These are phyloP conservation scores for Diadophis punctatus DNA, from an alignment of 2,113 vertebrate species.

Conservation along the genomic window DNA sequence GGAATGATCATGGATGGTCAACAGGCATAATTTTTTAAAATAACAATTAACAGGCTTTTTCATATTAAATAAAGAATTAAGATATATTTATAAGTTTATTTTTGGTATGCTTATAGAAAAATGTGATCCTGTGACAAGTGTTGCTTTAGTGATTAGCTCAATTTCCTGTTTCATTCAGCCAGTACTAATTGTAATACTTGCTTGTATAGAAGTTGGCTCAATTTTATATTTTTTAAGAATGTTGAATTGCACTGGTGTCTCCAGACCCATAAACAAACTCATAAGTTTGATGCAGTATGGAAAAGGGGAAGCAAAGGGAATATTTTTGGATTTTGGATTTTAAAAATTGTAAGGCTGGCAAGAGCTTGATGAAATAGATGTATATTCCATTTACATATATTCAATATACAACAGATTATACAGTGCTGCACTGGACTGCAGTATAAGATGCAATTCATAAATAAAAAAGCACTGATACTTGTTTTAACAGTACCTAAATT, in stretches of 20 bases:
- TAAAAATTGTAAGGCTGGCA: background rate
- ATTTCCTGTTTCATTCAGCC: background rate
- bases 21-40: background rate
- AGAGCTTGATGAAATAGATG: background rate
- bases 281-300: background rate
- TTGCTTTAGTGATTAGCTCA: background rate
- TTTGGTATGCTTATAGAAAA: background rate
- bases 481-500: background rate
- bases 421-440: background rate
- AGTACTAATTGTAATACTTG: background rate
- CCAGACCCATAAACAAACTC: background rate
- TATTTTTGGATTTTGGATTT: background rate
- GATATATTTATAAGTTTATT: background rate
- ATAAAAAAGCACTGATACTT: background rate
- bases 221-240: background rate
- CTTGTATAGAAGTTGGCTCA: background rate
- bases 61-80: background rate
- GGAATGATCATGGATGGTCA: background rate
- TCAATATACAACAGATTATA: background rate
- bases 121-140: background rate
- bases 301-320: background rate
- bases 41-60: background rate
- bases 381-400: background rate
- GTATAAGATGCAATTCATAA: background rate
- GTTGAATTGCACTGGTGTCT: background rate